Evolutionary conservation across 2,888 invertebrate species (phyloP), one percentile per base, ranked within the genome.

Genomic region (Glaucopsyche alexis): DNA sequence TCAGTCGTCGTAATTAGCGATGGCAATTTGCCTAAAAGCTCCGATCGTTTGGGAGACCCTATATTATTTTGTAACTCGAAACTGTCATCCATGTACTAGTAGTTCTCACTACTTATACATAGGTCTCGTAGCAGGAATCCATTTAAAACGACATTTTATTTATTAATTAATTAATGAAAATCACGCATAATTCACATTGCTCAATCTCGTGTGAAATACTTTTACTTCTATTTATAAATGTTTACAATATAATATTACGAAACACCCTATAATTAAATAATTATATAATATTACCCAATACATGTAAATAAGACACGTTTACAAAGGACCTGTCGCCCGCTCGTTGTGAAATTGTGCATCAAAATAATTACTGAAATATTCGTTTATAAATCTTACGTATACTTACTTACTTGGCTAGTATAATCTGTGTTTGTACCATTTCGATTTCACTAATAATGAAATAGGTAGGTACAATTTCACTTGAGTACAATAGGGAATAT

Each of bases 141-240:
- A 3, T 1, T 47, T 47, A 29, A 29, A 29, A 11, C 47, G 47
- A 42, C 2, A 42, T 7, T 47, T 47, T 47, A 3, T 47, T 47
- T 13, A 47, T 42, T 7, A 7, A 9, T 47, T 47, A 29, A 60
- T 60, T 60, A 4, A 60, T 29, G 13, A 29, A 60, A 60, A 60
- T 16, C 13, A 29, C 11, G 13, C 29, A 29, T 60, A 47, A 47
- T 47, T 47, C 2, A 47, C 9, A 60, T 60, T 60, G 13, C 60
- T 29, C 29, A 60, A 60, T 29, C 29, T 29, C 60, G 60, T 60
- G 60, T 60, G 60, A 29, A 60, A 60, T 60, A 60, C 60, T 60
- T 60, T 60, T 29, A 60, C 60, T 60, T 60, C 6, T 29, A 60
- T 60, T 60, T 60, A 29, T 29, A 60, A 60, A 60, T 19, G 8